These are phyloP conservation scores for Monopis laevigella DNA, from an alignment of 2,888 invertebrate species.

Conservation along the genomic window DNA sequence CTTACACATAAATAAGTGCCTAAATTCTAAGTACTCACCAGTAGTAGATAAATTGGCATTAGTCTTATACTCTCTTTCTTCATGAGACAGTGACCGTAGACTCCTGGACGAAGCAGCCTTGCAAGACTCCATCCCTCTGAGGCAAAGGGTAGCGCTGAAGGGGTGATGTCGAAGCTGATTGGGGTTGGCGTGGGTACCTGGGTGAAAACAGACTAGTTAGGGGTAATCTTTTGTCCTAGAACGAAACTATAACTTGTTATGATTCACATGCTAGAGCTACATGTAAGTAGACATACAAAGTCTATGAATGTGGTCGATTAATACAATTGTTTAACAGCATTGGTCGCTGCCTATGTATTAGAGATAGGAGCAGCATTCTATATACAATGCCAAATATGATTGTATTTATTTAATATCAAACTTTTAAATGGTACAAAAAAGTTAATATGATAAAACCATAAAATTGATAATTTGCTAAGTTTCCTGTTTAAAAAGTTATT, in stretches of 20 bases:
- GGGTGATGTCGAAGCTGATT: conserved; percentile 79
- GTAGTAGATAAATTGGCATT: conserved; percentile 61
- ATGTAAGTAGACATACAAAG: no score
- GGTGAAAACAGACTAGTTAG: no score
- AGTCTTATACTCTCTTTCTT: conserved; percentile 72
- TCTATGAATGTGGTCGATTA: no score
- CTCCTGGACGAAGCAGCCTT: conserved; percentile 64
- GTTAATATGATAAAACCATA: neutral
- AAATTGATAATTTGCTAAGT: no score
- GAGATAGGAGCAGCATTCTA: no score
- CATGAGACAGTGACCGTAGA: conserved; percentile 61
- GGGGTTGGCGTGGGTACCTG: conserved; percentile 68
- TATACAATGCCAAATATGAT: no score
- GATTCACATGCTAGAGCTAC: no score
- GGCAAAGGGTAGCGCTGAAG: conserved; percentile 64
- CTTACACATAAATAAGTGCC: neutral
- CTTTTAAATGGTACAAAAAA: neutral
- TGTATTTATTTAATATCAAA: neutral
- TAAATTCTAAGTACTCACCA: conserved; percentile 40
- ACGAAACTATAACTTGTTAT: no score
- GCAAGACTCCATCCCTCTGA: conserved; percentile 68
- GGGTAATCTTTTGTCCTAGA: no score
- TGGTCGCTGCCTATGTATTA: no score
- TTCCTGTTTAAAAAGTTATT: neutral
- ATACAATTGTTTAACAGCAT: no score